Conservation (phyloP, 2,113 vertebrate genomes). For the Lagopus muta region DNA sequence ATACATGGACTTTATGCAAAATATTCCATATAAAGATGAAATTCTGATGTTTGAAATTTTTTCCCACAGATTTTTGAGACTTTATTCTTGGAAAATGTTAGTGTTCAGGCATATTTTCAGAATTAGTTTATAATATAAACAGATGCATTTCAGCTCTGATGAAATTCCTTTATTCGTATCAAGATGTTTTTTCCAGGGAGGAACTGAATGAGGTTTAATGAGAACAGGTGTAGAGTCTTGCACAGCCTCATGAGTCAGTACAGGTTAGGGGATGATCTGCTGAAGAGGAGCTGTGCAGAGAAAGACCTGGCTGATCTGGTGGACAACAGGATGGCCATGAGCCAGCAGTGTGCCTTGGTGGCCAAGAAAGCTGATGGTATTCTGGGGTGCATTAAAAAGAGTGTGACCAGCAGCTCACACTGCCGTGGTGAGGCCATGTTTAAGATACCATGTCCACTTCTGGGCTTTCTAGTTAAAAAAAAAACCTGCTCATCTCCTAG, state of each 20-base stretch:
- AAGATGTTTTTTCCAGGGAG: neutral
- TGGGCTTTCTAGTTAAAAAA: too few species aligned
- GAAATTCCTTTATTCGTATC: neutral
- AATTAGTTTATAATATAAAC: neutral
- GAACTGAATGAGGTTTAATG: too few species aligned
- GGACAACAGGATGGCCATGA: rapidly evolving
- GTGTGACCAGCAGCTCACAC: too few species aligned
- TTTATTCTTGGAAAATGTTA: neutral
- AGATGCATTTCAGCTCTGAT: neutral
- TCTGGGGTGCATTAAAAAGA: neutral
- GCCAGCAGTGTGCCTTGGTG: neutral
- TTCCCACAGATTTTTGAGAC: neutral
- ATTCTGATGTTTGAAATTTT: neutral
- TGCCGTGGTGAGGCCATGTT: too few species aligned
- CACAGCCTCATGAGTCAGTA: neutral
- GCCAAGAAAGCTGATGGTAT: neutral
- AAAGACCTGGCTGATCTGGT: neutral
- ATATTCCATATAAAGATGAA: neutral
- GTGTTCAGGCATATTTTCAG: neutral
- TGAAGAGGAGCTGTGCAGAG: neutral
- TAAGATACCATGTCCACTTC: too few species aligned
- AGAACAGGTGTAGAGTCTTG: too few species aligned
- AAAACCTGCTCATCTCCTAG: too few species aligned
- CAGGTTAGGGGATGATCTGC: neutral
- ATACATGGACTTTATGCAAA: neutral